Evolutionary conservation across 1,140 invertebrate species (phyloP).

Genomic region (Orussus abietinus): DNA sequence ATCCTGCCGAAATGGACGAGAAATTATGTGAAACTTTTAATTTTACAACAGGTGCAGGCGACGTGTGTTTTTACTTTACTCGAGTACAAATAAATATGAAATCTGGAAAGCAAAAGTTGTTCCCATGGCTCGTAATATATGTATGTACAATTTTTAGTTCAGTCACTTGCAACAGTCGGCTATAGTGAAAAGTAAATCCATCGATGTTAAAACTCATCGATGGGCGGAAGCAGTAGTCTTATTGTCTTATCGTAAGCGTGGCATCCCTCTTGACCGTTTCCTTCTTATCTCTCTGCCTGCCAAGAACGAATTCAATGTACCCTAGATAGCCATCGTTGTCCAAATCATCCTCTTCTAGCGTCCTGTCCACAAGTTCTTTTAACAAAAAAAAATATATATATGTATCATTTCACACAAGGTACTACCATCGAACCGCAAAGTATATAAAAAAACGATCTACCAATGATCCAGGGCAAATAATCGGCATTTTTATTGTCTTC

Average conservation of each 20-base stretch:
- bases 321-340: constrained; percentile 79
- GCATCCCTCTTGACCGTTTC: no score
- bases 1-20: background rate
- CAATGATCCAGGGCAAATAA: constrained; percentile 16
- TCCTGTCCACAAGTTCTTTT: constrained; percentile 79
- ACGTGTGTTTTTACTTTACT: background rate
- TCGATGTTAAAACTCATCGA: no score
- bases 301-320: constrained; percentile 71
- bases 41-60: background rate
- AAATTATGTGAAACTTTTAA: background rate
- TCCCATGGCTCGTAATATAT: background rate
- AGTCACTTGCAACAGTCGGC: no score
- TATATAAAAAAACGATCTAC: constrained; percentile 1
- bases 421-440: no score
- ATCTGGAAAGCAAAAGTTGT: no score
- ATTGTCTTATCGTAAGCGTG: no score
- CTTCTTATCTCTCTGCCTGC: constrained; percentile 47
- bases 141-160: background rate
- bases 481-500: constrained; percentile 18
- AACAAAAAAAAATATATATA: no score
- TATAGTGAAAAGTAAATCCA: no score
- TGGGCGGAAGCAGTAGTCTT: no score
- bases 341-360: constrained; percentile 71
- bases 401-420: no score
- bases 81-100: no score